These are phyloP conservation scores for Ceratina australensis DNA, from an alignment of 1,140 invertebrate species.

Conservation along the genomic window DNA sequence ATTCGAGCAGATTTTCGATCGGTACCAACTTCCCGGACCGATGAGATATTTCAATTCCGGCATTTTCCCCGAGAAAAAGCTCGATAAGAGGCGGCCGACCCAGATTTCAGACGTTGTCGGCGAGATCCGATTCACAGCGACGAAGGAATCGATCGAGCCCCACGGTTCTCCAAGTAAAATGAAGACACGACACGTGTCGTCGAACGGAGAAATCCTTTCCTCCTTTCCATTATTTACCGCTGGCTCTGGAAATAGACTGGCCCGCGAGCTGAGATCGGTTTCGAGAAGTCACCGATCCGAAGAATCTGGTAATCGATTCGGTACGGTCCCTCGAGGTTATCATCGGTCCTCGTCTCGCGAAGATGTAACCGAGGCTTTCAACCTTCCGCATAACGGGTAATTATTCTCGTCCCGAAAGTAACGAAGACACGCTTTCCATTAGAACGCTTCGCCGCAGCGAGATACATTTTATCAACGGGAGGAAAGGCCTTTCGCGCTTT, in stretches of 20 bases:
- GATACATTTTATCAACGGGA: constrained; percentile 26
- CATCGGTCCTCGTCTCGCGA: not conserved
- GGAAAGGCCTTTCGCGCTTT: constrained; percentile 31
- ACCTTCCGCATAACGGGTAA: too few species aligned
- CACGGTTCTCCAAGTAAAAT: constrained; percentile 16
- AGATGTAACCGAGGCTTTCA: too few species aligned
- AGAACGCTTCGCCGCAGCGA: not conserved
- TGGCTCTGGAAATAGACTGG: constrained; percentile 9
- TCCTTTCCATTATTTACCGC: constrained; percentile 25
- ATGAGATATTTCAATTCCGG: constrained; percentile 35
- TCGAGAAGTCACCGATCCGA: constrained; percentile 23
- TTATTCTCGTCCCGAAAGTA: too few species aligned
- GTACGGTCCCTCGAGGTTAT: not conserved
- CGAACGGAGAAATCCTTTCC: constrained; percentile 24
- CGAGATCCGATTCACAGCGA: constrained; percentile 2
- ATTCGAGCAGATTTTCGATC: not conserved
- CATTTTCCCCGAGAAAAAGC: not conserved
- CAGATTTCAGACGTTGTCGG: constrained; percentile 9
- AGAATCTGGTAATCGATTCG: constrained; percentile 15
- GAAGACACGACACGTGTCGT: constrained; percentile 7
- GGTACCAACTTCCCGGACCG: not conserved
- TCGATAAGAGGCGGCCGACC: constrained; percentile 29
- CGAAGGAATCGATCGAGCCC: constrained; percentile 13
- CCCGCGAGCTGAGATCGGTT: not conserved
- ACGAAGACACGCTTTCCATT: constrained; percentile 16